A percentile compares a stretch with the other conserved stretches of the same genome.
phyloP scores from a whole-genome alignment of 2,888 invertebrate species.

The Mechanitis messenoides region DNA sequence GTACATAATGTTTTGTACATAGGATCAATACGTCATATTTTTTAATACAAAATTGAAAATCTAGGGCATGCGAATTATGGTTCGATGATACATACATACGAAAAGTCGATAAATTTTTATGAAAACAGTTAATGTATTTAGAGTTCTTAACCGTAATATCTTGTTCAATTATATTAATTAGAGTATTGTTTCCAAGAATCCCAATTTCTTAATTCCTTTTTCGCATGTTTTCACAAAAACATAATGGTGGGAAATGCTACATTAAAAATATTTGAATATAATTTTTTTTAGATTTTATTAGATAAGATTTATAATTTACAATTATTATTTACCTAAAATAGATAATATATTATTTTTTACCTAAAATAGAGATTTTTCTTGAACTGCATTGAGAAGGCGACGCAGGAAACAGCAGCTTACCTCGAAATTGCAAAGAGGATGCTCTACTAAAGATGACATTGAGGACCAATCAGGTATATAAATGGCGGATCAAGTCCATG shows the following conservation, averaged over 20 bases:
- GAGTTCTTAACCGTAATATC: conserved; percentile 5
- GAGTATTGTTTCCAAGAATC: not conserved
- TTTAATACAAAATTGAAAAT: too few species aligned
- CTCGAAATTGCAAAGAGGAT: conserved; percentile 69
- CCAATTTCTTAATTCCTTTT: not conserved
- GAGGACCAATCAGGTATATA: conserved; percentile 62
- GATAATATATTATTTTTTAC: not conserved
- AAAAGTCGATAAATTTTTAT: conserved; percentile 1
- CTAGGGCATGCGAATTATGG: not conserved
- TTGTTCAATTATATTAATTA: conserved; percentile 3
- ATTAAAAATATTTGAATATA: too few species aligned
- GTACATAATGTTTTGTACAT: too few species aligned
- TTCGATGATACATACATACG: not conserved
- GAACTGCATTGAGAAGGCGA: conserved; percentile 21
- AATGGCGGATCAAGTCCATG: conserved; percentile 36
- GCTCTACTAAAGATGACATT: conserved; percentile 62
- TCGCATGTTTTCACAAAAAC: too few species aligned
- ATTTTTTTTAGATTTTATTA: too few species aligned
- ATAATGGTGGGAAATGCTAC: too few species aligned
- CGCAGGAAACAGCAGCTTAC: conserved; percentile 65
- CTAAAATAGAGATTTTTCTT: not conserved
- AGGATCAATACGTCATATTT: too few species aligned
- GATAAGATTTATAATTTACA: too few species aligned
- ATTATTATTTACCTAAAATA: not conserved
- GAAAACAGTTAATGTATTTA: conserved; percentile 7